Conservation (phyloP, 2,113 vertebrate species). For the Cisticola juncidis region DNA sequence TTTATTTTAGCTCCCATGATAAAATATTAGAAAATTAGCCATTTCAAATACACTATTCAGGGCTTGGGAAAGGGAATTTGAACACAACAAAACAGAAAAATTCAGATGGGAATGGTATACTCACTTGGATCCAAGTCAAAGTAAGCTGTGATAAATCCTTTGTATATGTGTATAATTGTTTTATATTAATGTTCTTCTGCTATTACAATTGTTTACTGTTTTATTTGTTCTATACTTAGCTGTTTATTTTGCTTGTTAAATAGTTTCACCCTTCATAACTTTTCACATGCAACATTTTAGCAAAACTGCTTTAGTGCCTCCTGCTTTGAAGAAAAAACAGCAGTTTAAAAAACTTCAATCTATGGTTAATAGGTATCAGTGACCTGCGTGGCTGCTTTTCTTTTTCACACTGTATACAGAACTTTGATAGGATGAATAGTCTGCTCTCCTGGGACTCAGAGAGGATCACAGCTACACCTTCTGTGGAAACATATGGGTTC, state of each 20-base stretch:
- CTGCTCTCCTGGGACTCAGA: neutral
- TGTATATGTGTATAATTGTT: neutral
- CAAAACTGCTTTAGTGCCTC: neutral
- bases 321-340: neutral
- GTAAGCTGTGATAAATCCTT: neutral
- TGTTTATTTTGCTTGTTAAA: neutral
- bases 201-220: neutral
- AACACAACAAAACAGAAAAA: neutral
- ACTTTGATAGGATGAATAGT: neutral
- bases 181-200: neutral
- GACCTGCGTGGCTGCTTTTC: neutral
- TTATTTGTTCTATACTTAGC: neutral
- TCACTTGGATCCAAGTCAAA: neutral
- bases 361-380: neutral
- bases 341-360: neutral
- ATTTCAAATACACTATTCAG: neutral
- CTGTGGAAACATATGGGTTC: neutral
- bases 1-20: neutral
- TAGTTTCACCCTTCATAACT: neutral
- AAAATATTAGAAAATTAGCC: neutral
- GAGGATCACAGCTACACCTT: neutral
- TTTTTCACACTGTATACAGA: neutral
- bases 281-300: neutral
- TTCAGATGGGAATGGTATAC: neutral
- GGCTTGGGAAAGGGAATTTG: neutral